phyloP scores from a whole-genome alignment of 1,140 invertebrate species.

The Batillaria attramentaria region DNA sequence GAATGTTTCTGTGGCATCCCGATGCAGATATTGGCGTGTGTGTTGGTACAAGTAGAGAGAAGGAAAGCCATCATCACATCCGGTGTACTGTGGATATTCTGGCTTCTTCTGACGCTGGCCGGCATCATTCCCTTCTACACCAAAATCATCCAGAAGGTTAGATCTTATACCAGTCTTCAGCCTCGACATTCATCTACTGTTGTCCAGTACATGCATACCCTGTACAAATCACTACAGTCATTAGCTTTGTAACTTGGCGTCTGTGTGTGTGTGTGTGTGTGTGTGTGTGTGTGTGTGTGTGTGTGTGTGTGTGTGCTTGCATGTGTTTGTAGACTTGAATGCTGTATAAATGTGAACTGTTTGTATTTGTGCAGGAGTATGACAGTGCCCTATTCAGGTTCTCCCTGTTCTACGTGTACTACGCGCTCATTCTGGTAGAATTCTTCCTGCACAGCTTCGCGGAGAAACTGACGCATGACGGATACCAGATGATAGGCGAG shows the following conservation, averaged over 20 bases:
- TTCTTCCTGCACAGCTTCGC: slow-evolving; percentile 58
- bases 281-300: slow-evolving; percentile 14
- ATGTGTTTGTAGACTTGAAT: not conserved
- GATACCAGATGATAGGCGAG: slow-evolving; percentile 51
- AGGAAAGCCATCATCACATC: slow-evolving; percentile 52
- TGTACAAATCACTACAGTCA: too few relatives aligned
- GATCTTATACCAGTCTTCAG: too few relatives aligned
- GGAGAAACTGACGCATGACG: slow-evolving; percentile 48
- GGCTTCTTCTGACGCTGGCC: slow-evolving; percentile 39
- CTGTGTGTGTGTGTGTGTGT: slow-evolving; percentile 25
- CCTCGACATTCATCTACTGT: too few relatives aligned
- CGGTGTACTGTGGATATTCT: slow-evolving; percentile 56
- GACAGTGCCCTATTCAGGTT: slow-evolving; percentile 48
- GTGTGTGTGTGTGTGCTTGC: not conserved
- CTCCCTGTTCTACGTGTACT: slow-evolving; percentile 55
- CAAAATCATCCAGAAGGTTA: slow-evolving; percentile 55
- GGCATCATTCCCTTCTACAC: slow-evolving; percentile 59
- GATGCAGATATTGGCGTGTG: slow-evolving; percentile 47
- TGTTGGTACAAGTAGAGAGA: slow-evolving; percentile 55
- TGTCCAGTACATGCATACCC: too few relatives aligned
- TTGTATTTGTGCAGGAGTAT: slow-evolving; percentile 52
- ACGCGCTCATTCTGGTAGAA: slow-evolving; percentile 44
- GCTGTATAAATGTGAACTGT: not conserved
- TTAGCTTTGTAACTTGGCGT: too few relatives aligned
- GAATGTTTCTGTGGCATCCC: not conserved